Base-by-base conservation (phyloP, 2,113 vertebrate species). In the Cyprinodon brontotheroides region DNA sequence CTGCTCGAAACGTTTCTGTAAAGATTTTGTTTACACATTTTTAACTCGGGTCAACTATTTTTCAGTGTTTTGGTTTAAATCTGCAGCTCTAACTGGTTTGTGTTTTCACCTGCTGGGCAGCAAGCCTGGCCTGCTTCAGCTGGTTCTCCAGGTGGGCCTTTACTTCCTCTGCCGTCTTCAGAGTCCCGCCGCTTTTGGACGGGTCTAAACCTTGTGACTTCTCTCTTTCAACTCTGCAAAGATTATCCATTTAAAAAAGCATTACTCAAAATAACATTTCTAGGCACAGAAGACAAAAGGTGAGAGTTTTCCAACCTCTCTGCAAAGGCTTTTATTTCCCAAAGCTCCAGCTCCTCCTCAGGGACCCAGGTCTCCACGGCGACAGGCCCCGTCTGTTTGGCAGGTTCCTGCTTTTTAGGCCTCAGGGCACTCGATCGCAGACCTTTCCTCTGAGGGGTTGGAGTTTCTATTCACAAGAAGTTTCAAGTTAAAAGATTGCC, bases 291-390 rank as follows among this genome's bases (percentile, higher is more conserved):
- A 0, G 0, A 48, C 0, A 12, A 2, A 10, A 3, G 17, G 11
- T 11, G 20, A 1, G 29, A 1, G 29, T 29, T 61, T 63, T 43
- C 80, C 65, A 68, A 98, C 98, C 97, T 96, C 92, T 99, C 98
- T 69, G 98, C 94, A 93, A 99, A 99, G 59, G 97, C 97, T 91
- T 96, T 94, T 87, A 99, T 99, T 93, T 99, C 98, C 98, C 98
- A 99, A 13, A 99, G 93, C 70, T 99, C 98, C 93, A 99, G 91
- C 7, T 99, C 98, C 82, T 99, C 98, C 78, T 99, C 98, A 4
- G 97, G 90, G 29, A 99, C 95, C 98, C 98, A 99, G 0, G 96
- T 97, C 92, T 99, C 98, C 68, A 99, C 96, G 53, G 99, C 96
- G 67, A 99, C 94, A 14, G 98, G 98, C 38, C 97, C 98, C 0